Base-by-base conservation (phyloP, 92 coral and sea anemone genomes). In the Anthopleura xanthogrammica region DNA sequence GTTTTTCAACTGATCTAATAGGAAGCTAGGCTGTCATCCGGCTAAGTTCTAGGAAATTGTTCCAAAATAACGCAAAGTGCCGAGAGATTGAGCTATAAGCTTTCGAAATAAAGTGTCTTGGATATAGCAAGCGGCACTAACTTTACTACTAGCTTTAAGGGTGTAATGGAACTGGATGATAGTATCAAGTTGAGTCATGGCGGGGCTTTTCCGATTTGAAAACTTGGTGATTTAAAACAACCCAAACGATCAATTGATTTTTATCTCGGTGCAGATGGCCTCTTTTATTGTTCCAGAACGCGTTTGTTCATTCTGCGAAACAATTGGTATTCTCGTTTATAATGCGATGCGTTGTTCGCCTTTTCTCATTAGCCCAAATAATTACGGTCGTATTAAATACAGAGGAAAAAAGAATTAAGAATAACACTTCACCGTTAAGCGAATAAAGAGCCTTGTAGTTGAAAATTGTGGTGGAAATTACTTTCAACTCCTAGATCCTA, bases 241-340 rank as follows among this genome's bases (percentile, higher is more conserved):
- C 80, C 79, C 62, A 79, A 85, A 72, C 71, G 88, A 46, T 68
- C 79, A 36, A 71, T 85, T 79, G 88, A 85, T 85, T 71, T 80
- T 85, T 78, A 85, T 85, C 88, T 58, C 60, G 22, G 39, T 72
- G 75, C 77, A 85, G 77, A 85, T 85, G 83, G 83, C 75, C 70
- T 79, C 39, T 46, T 79, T 85, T 55, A 85, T 81, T 81, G 84
- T 81, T 52, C 70, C 36, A 4, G 12, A 62, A 62, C 20, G 70
- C 74, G 65, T 43, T 81, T 81, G 70, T 81, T 81, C 77, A 80
- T 80, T 65, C 72, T 9, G 8, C 58, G 20, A 60, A 80, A 80
- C 83, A 81, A 81, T 81, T 70, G 83, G 83, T 52, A 78, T 77
- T 78, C 83, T 55, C 83, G 12, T 79, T 65, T 14, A 52, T 76